These are phyloP conservation scores for Acrocephalus kingi DNA, from an alignment of 2,113 vertebrate genomes.

Conservation along the genomic window DNA sequence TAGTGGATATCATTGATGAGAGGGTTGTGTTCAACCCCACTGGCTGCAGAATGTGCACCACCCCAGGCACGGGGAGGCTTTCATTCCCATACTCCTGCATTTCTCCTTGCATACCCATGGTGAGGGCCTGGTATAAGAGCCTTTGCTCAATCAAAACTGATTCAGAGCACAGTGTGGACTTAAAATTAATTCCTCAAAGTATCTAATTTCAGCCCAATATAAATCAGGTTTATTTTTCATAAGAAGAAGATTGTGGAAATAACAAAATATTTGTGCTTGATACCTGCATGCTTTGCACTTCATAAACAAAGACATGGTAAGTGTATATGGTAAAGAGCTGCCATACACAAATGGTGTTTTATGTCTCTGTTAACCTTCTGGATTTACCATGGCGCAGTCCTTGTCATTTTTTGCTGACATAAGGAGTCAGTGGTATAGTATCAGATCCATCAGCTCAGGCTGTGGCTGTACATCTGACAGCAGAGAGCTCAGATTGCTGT, in stretches of 20 bases:
- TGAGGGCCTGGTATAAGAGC: neutral
- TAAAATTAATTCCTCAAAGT: neutral
- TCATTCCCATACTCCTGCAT: neutral
- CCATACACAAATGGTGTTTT: neutral
- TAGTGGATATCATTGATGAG: neutral
- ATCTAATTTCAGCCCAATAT: neutral
- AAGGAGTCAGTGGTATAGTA: neutral
- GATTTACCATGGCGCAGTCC: neutral
- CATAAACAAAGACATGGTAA: neutral
- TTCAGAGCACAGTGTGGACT: neutral
- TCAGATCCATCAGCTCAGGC: neutral
- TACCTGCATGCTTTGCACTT: neutral
- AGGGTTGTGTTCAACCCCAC: neutral
- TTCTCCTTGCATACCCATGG: neutral
- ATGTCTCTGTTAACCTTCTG: neutral
- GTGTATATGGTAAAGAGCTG: neutral
- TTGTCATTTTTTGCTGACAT: neutral
- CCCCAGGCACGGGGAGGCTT: neutral
- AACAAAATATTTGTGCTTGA: neutral
- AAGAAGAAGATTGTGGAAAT: neutral
- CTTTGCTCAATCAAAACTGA: neutral
- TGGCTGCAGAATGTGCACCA: neutral
- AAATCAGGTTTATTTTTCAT: neutral
- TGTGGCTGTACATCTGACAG: neutral
- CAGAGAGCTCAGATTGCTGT: neutral